A percentile compares a stretch with the other conserved stretches of the same genome.
Evolutionary conservation across 2,113 vertebrate genomes (phyloP).

Genomic region (Petroica traversi): DNA sequence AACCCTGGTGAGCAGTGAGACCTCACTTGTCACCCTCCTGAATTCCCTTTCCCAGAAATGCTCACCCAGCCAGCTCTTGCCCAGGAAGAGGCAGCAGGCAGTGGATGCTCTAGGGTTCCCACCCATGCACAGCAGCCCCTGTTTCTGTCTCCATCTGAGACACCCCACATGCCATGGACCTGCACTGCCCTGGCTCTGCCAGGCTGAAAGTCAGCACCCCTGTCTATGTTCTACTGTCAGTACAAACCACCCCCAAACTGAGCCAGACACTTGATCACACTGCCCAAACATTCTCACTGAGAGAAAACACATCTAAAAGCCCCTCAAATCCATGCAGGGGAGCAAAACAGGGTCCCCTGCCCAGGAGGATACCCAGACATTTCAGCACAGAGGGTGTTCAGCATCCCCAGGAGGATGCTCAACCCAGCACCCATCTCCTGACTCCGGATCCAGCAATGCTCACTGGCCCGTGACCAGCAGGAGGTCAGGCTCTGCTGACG

Average conservation of each 20-base stretch:
- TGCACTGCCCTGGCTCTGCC: background rate
- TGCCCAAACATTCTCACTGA: background rate
- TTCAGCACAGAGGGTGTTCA: background rate
- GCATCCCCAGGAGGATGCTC: background rate
- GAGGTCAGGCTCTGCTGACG: background rate
- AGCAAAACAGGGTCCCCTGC: background rate
- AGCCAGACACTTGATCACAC: background rate
- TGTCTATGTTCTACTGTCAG: rapidly evolving
- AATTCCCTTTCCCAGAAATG: background rate
- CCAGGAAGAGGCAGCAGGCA: background rate
- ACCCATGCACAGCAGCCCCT: rapidly evolving
- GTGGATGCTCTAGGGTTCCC: background rate
- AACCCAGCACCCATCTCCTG: background rate
- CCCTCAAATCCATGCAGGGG: background rate
- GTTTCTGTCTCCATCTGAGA: background rate
- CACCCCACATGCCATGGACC: rapidly evolving
- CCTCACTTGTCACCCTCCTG: background rate
- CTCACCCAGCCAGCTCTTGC: background rate
- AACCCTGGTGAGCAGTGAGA: background rate
- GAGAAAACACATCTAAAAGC: background rate
- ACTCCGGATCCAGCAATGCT: rapidly evolving
- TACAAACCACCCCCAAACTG: background rate
- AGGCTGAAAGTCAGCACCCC: background rate
- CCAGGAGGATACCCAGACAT: background rate
- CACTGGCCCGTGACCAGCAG: background rate